Conservation (phyloP, 2,113 vertebrate species). For the Drymodes brunneopygia region DNA sequence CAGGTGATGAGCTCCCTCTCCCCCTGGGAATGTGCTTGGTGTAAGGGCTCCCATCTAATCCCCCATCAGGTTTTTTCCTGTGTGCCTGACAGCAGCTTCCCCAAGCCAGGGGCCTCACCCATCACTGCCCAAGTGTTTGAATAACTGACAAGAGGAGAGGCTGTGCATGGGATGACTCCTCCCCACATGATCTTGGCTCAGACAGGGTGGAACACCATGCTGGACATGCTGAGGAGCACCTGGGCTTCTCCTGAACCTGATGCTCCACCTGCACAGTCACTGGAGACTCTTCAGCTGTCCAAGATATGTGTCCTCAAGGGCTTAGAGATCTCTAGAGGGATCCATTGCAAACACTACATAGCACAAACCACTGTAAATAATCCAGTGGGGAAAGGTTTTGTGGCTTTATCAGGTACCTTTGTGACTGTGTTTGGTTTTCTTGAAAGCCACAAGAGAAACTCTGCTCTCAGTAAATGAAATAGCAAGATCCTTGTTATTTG, state of each 20-base stretch:
- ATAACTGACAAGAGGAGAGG: neutral
- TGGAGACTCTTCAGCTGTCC: neutral
- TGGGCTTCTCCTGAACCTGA: neutral
- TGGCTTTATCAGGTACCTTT: neutral
- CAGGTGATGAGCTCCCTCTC: rapidly evolving
- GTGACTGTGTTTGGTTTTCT: neutral
- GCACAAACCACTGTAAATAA: neutral
- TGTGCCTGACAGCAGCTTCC: neutral
- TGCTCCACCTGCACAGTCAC: neutral
- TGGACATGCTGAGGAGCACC: neutral
- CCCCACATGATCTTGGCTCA: rapidly evolving
- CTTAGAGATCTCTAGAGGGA: neutral
- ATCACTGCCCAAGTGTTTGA: neutral
- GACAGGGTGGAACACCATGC: neutral
- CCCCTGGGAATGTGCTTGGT: neutral
- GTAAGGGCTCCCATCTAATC: neutral
- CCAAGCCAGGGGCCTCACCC: neutral
- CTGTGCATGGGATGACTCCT: neutral
- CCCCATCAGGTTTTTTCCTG: neutral
- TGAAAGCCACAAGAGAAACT: neutral
- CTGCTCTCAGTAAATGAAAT: neutral
- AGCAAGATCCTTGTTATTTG: neutral
- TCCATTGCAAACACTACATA: neutral
- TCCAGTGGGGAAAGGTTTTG: neutral
- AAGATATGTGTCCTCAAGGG: neutral